These are phyloP conservation scores for Dipus sagitta DNA, from an alignment of 2,797 vertebrate genomes.

Conservation along the genomic window DNA sequence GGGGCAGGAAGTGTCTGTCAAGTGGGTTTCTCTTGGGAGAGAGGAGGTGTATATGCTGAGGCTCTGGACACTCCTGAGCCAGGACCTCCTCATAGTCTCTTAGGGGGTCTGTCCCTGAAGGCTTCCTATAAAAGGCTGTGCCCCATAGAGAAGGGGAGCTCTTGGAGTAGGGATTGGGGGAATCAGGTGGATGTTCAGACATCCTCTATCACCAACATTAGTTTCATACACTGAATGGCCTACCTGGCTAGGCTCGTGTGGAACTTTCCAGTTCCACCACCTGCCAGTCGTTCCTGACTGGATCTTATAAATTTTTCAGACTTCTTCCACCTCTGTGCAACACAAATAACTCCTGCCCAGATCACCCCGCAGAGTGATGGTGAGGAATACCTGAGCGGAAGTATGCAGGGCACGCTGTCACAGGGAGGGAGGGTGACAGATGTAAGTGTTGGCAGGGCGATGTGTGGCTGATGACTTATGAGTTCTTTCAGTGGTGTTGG, in stretches of 20 bases:
- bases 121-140: neutral
- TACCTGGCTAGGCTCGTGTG: neutral
- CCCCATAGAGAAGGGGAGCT: neutral
- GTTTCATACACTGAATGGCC: fast-evolving
- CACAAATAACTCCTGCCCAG: neutral
- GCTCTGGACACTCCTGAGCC: fast-evolving
- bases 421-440: neutral
- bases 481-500: neutral
- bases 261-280: neutral
- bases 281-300: fast-evolving
- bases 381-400: neutral
- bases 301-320: neutral
- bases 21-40: neutral
- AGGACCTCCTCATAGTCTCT: neutral
- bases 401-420: neutral
- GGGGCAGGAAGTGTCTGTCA: neutral
- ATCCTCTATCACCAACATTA: neutral
- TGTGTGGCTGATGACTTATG: no score
- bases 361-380: neutral
- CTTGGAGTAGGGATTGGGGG: neutral
- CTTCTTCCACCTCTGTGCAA: neutral
- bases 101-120: fast-evolving
- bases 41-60: fast-evolving
- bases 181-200: neutral
- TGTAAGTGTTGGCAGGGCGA: no score